Percentiles rank a stretch among this genome's conserved stretches.
Conservation (phyloP, 2,888 invertebrate species). For the Zootermopsis nevadensis region DNA sequence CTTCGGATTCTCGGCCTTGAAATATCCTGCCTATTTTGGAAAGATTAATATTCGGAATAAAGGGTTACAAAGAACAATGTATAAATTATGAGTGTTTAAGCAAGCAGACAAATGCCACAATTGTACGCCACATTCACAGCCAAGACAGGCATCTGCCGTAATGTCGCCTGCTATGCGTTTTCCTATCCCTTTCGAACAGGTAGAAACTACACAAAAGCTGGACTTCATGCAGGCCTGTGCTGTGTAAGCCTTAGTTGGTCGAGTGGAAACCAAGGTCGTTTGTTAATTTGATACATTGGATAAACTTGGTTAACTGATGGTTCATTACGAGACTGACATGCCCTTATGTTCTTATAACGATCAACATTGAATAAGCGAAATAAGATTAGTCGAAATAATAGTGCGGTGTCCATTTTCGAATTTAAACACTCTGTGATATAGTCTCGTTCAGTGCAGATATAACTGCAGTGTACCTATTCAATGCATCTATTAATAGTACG, state of each 20-base stretch:
- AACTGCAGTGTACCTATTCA: not conserved
- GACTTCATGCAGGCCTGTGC: not conserved
- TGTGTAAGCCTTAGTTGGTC: too few relatives aligned
- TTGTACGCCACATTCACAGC: too few relatives aligned
- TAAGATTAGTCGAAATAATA: conserved; percentile 7
- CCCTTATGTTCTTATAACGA: not conserved
- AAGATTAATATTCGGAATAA: too few relatives aligned
- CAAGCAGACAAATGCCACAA: too few relatives aligned
- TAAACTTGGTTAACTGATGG: not conserved
- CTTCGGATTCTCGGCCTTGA: too few relatives aligned
- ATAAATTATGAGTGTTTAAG: too few relatives aligned
- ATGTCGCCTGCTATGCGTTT: too few relatives aligned
- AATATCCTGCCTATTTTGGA: too few relatives aligned
- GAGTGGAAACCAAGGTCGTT: not conserved
- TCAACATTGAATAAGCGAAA: conserved; percentile 5
- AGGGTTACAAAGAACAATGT: too few relatives aligned
- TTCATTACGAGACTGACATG: not conserved
- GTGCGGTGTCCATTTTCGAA: not conserved
- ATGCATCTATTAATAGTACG: not conserved
- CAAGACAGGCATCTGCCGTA: too few relatives aligned
- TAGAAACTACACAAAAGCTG: not conserved
- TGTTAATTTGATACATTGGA: not conserved
- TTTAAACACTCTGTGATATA: not conserved
- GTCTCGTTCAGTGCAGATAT: not conserved
- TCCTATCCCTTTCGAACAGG: not conserved